A percentile compares a stretch with the other conserved stretches of the same genome.
These are phyloP conservation scores for Heliangelus exortis DNA, from an alignment of 2,797 vertebrate genomes.

Conservation along the genomic window DNA sequence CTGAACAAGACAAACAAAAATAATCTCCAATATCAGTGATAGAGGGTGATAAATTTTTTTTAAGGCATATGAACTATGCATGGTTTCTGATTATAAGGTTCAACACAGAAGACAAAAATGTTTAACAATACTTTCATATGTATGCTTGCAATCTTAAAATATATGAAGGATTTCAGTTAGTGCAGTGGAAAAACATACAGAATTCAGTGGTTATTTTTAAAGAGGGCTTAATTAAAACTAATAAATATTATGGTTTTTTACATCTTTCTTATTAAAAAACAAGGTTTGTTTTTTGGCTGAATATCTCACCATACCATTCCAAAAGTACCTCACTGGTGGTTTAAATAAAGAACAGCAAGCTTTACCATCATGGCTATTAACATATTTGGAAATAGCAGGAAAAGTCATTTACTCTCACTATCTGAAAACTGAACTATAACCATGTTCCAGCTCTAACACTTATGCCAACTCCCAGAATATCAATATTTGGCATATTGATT, in stretches of 20 bases:
- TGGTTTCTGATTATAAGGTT: not conserved
- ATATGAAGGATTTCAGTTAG: not conserved
- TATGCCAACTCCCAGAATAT: not conserved
- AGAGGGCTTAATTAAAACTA: not conserved
- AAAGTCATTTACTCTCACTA: not conserved
- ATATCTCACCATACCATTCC: not conserved
- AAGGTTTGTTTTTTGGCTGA: not conserved
- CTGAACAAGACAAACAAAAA: too few relatives aligned
- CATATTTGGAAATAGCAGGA: not conserved
- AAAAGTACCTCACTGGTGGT: not conserved
- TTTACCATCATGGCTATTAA: not conserved
- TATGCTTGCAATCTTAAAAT: not conserved
- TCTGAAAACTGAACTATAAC: not conserved
- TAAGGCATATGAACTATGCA: not conserved
- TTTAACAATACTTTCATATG: rapidly evolving
- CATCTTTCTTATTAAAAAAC: not conserved
- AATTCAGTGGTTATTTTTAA: not conserved
- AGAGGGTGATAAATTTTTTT: not conserved
- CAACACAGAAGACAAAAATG: not conserved
- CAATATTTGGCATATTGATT: not conserved
- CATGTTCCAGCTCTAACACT: not conserved
- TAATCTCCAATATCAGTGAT: not conserved
- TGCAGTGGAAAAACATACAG: not conserved
- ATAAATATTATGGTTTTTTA: not conserved
- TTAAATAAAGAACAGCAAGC: not conserved